A percentile compares a stretch with the other conserved stretches of the same genome.
Evolutionary conservation across 92 coral and sea anemone species (phyloP).

Genomic region (Epizoanthus illoricatus): DNA sequence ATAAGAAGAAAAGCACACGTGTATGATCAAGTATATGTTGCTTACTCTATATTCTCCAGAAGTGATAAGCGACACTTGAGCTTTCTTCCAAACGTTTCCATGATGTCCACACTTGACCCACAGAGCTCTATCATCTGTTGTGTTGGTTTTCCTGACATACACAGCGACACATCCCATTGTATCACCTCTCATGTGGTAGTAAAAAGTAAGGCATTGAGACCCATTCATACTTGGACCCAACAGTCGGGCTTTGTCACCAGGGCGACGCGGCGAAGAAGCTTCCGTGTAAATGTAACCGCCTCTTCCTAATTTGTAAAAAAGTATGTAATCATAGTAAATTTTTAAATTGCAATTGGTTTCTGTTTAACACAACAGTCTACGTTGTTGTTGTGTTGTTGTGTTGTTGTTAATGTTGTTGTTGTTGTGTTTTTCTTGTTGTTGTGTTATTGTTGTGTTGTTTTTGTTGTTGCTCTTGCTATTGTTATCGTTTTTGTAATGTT

Average conservation of each 20-base stretch:
- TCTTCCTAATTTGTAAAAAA: background rate
- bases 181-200: constrained; percentile 16
- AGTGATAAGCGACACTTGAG: background rate
- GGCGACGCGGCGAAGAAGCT: background rate
- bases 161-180: constrained; percentile 29
- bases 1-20: no score
- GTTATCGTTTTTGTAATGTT: no score
- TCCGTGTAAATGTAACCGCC: constrained; percentile 20
- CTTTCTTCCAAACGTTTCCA: constrained; percentile 15
- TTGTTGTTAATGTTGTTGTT: no score
- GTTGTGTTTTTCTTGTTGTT: no score
- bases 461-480: no score
- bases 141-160: background rate
- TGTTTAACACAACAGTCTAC: no score
- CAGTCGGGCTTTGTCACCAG: constrained; percentile 21
- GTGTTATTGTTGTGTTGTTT: no score
- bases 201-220: constrained; percentile 6
- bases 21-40: no score
- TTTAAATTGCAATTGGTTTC: background rate
- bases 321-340: background rate
- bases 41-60: background rate
- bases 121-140: background rate
- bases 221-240: background rate
- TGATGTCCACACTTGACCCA: constrained; percentile 31
- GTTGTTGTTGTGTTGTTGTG: no score